Base-by-base conservation (phyloP, 2,797 vertebrate species). In the Gadopsis marmoratus region DNA sequence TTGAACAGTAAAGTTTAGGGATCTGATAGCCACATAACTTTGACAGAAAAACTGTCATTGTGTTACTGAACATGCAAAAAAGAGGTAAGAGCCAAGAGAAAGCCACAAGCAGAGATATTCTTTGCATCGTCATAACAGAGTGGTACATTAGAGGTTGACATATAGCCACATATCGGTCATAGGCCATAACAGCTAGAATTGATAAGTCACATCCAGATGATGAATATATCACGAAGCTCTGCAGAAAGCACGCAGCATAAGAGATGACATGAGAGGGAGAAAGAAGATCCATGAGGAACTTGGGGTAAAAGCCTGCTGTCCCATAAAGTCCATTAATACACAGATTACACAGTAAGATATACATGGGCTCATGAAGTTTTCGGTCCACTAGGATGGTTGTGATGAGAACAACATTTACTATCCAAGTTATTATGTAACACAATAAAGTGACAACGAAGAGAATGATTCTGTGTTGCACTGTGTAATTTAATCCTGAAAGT, bases 401-500 rank as follows among this genome's bases (percentile, higher is more conserved):
- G 7, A 66, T 26, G 7, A 66, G 2, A 23, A 10, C 2, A 26
- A 41, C 14, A 62, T 81, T 81, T 5, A 45, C 31, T 9, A 82
- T 7, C 58, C 55, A 76, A 35, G 74, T 78, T 2, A 77, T 2
- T 29, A 5, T 31, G 10, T 82, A 82, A 64, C 17, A 69, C 43
- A 82, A 9, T 47, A 78, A 45, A 53, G 80, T 82, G 13, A 68
- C 51, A 39, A 26, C 14, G 63, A 82, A 82, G 26, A 78, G 12
- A 45, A 35, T 48, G 4, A 63, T 13, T 83, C 75, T 84, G 43
- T 83, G 55, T 68, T 41, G 56, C 16, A 21, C 45, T 31, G 39
- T 71, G 14, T 68, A 69, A 78, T 76, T 81, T 10, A 89, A 82
- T 12, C 89, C 87, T 60, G 87, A 83, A 29, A 90, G 74, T 43